Conservation (phyloP, 2,113 vertebrate species). For the Carassius carassius region DNA sequence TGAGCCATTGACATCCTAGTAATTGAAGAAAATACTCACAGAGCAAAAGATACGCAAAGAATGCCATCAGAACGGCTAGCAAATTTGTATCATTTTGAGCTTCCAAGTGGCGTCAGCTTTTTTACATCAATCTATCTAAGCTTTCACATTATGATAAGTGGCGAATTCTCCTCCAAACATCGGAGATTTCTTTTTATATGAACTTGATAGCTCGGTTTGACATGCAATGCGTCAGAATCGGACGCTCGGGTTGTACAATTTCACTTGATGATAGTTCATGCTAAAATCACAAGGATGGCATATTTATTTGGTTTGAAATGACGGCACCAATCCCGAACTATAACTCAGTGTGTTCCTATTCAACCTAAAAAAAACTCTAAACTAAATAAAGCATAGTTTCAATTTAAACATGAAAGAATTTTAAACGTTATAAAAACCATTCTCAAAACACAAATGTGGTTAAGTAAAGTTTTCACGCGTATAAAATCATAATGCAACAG, state of each 20-base stretch:
- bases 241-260: background rate
- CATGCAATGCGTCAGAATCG: background rate
- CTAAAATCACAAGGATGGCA: background rate
- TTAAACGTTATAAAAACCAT: background rate
- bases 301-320: background rate
- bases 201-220: conserved; percentile 21
- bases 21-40: conserved; percentile 63
- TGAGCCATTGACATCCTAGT: conserved; percentile 73
- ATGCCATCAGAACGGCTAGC: conserved; percentile 40
- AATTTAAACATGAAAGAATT: background rate
- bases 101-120: conserved; percentile 20
- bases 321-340: background rate
- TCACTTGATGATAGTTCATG: background rate
- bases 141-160: conserved; percentile 32
- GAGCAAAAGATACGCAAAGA: conserved; percentile 50
- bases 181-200: background rate
- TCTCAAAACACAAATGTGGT: background rate
- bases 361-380: background rate
- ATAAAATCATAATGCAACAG: background rate
- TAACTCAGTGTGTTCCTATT: no score
- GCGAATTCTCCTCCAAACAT: conserved; percentile 16
- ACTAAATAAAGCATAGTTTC: background rate
- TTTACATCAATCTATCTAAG: conserved; percentile 11
- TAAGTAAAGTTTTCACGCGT: background rate
- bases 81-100: conserved; percentile 24